phyloP scores from a whole-genome alignment of 1,140 invertebrate genomes.

The Lasioglossum baleicum region DNA sequence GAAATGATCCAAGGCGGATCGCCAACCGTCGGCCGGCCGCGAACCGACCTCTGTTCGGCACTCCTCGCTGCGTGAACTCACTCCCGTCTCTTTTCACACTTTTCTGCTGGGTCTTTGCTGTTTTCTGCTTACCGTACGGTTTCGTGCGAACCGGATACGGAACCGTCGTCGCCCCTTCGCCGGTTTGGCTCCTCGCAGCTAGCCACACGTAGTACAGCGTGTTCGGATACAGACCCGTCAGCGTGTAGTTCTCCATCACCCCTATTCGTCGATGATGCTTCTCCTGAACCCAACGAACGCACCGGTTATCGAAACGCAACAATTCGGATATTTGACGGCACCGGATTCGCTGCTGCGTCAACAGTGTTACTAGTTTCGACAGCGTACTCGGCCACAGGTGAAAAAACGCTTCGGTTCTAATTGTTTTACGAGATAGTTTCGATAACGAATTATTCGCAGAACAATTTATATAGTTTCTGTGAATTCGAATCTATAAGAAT shows the following conservation, averaged over 20 bases:
- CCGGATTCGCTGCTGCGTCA: no score
- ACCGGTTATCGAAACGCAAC: no score
- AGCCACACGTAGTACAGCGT: conserved; percentile 98
- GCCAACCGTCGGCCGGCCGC: conserved; percentile 41
- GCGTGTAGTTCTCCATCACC: conserved; percentile 90
- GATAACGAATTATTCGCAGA: no score
- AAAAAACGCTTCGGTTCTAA: no score
- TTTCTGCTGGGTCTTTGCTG: conserved; percentile 46
- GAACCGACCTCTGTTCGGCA: conserved; percentile 68
- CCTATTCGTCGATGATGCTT: conserved; percentile 86
- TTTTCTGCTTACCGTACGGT: conserved; percentile 94
- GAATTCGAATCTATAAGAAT: no score
- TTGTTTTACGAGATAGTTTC: no score
- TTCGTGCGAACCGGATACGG: conserved; percentile 96
- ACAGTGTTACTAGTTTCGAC: no score
- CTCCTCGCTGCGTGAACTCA: conserved; percentile 77
- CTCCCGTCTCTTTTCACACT: conserved; percentile 54
- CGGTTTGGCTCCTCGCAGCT: conserved; percentile 93
- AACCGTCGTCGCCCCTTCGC: conserved; percentile 96
- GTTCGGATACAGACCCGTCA: conserved; percentile 95
- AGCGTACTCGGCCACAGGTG: no score
- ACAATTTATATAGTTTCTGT: no score
- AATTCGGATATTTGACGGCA: no score
- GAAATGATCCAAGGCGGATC: no score
- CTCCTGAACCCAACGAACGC: conserved; percentile 75